phyloP scores from a whole-genome alignment of 2,888 invertebrate genomes.

The Diarsia brunnea region DNA sequence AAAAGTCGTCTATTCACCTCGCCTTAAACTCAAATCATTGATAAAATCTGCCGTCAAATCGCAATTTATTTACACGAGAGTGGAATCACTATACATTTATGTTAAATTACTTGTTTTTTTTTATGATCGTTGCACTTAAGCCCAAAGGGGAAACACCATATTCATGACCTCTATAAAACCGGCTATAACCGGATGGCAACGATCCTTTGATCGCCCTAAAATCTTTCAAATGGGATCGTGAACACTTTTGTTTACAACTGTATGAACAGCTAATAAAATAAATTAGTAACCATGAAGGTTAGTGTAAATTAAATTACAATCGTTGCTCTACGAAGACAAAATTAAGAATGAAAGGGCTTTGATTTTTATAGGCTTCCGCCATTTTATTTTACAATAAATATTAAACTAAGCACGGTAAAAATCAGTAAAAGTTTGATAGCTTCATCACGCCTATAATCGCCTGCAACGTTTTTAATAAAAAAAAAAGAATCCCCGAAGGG shows the following conservation, averaged over 20 bases:
- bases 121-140: conserved; percentile 9
- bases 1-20: no score
- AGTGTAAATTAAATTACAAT: neutral
- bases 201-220: neutral
- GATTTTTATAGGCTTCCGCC: neutral
- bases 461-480: no score
- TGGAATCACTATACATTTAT: neutral
- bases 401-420: no score
- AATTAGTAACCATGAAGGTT: neutral
- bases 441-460: no score
- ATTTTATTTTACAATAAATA: no score
- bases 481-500: no score
- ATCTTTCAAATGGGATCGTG: neutral
- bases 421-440: no score
- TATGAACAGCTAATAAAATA: neutral
- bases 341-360: neutral
- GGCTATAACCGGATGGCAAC: conserved; percentile 9
- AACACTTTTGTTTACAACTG: neutral
- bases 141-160: conserved; percentile 29
- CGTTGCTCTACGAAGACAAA: neutral
- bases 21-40: no score
- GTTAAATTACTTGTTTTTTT: conserved; percentile 20
- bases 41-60: neutral
- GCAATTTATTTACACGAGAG: neutral
- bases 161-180: conserved; percentile 18